Evolutionary conservation across 2,888 invertebrate genomes (phyloP), one percentile per base, ranked within the genome.

Genomic region (Sympetrum striolatum): DNA sequence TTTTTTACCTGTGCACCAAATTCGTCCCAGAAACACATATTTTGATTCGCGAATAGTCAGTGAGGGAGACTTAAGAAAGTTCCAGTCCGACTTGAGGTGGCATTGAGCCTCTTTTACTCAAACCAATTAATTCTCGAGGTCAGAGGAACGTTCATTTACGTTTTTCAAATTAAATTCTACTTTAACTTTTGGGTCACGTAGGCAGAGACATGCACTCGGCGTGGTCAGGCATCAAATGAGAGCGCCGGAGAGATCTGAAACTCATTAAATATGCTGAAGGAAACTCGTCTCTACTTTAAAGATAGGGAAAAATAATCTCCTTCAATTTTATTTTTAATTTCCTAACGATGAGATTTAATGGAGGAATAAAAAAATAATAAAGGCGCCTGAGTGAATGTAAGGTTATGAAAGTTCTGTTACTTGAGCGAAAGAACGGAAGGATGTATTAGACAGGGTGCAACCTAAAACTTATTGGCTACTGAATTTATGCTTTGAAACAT

Each of bases 191-290:
- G 86, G 86, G 86, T 86, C 64, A 86, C 86, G 86, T 58, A 60
- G 39, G 37, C 15, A 58, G 58, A 35, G 86, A 15, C 37, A n/a
- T 60, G 60, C 60, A 60, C 37, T n/a, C 37, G 60, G 86, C 86
- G 60, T 86, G 86, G 86, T 64, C 60, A 60, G 86, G 86, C 86
- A 86, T 86, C 35, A 86, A 86, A 86, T 86, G 86, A 82, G 81
- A 31, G 35, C 37, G 81, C 18, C 53, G 53, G 86, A 12, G 73
- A 73, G 39, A 86, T 35, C 86, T 86, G 60, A 37, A 86, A 64
- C 37, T 86, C 86, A 37, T 86, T 86, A 86, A 37, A 58, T 86
- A 31, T 58, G 60, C 31, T 14, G 37, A 37, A 14, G 58, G 58
- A 35, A 35, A 53, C 48, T 53, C 15, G 53, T 22, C 53, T 53